Conservation (phyloP, 2,113 vertebrate genomes). For the Mirounga angustirostris region DNA sequence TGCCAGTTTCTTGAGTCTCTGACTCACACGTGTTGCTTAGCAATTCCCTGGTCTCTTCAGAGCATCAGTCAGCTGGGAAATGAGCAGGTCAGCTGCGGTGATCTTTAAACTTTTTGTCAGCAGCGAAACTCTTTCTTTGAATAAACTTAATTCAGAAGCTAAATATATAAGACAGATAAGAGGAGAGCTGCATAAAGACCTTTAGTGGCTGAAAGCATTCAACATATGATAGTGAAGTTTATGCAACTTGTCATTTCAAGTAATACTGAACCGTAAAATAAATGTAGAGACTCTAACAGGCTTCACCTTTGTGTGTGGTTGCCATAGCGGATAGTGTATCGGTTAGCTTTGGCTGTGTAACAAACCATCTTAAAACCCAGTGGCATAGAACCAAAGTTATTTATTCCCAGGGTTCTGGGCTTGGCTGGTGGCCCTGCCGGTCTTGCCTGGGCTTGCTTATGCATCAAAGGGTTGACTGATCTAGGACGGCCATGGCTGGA, state of each 20-base stretch:
- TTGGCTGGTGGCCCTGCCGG: neutral
- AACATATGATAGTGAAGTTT: neutral
- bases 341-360: neutral
- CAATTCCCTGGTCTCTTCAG: neutral
- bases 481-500: neutral
- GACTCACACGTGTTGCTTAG: fast-evolving
- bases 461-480: neutral
- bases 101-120: neutral
- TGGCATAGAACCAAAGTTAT: neutral
- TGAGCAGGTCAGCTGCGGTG: neutral
- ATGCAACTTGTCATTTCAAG: neutral
- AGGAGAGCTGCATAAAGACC: neutral
- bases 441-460: neutral
- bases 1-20: neutral
- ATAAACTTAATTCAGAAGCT: constrained; percentile 30
- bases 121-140: neutral
- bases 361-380: neutral
- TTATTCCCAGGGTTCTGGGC: neutral
- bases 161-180: neutral
- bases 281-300: neutral
- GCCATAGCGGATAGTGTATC: neutral
- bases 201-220: neutral
- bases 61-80: neutral
- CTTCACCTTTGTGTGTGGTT: neutral
- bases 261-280: neutral